Evolutionary conservation across 2,113 vertebrate species (phyloP).

Genomic region (Hippocampus abdominalis): DNA sequence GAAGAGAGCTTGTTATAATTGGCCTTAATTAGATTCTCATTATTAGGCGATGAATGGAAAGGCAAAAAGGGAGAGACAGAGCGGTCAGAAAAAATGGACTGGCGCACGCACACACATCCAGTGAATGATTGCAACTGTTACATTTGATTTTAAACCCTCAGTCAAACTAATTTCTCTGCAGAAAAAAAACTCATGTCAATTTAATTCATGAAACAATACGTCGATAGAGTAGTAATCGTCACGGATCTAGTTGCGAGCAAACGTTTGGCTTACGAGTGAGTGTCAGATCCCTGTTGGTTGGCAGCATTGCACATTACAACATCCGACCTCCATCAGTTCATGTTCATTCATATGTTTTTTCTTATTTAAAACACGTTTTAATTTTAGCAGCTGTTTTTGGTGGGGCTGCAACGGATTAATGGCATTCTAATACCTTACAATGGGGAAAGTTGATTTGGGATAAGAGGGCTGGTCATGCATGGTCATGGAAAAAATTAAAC

Average conservation of each 20-base stretch:
- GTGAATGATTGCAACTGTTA: not conserved
- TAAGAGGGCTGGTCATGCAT: too few species aligned
- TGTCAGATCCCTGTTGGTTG: not conserved
- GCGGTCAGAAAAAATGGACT: conserved; percentile 55
- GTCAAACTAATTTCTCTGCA: too few species aligned
- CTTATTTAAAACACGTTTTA: not conserved
- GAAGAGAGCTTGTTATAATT: conserved; percentile 64
- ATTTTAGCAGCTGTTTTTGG: not conserved
- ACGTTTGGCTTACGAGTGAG: not conserved
- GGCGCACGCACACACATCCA: not conserved
- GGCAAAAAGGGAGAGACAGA: conserved; percentile 48
- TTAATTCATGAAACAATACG: too few species aligned
- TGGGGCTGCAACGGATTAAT: not conserved
- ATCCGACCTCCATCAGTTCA: not conserved
- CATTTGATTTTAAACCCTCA: not conserved
- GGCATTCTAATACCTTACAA: too few species aligned
- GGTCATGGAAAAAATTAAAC: too few species aligned
- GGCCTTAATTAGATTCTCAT: conserved; percentile 70
- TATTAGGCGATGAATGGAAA: conserved; percentile 62
- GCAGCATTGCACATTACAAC: not conserved
- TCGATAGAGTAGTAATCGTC: too few species aligned
- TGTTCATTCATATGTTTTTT: not conserved
- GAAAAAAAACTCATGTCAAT: too few species aligned
- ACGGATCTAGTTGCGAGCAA: too few species aligned
- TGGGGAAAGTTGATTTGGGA: too few species aligned